These are phyloP conservation scores for Drosophila gunungcola DNA, from an alignment of 1,140 invertebrate species.

Conservation along the genomic window DNA sequence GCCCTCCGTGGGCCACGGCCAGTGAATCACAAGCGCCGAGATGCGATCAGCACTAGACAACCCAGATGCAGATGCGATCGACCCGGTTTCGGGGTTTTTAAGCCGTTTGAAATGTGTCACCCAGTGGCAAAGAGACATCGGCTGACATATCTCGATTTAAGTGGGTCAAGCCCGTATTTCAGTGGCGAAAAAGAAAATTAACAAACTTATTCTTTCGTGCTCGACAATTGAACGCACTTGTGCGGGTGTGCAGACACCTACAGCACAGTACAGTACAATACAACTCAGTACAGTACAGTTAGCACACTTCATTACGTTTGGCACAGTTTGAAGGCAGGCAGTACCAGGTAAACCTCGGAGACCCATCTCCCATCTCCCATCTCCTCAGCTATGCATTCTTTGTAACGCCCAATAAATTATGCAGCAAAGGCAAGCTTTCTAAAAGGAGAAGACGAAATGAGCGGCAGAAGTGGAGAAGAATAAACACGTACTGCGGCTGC, in stretches of 20 bases:
- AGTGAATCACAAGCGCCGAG: slow-evolving; percentile 47
- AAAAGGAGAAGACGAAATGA: slow-evolving; percentile 44
- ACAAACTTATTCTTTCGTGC: slow-evolving; percentile 20
- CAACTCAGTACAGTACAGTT: slow-evolving; percentile 17
- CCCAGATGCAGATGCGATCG: slow-evolving; percentile 22
- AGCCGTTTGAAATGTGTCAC: slow-evolving; percentile 37
- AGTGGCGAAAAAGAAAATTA: slow-evolving; percentile 30
- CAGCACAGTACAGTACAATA: too few relatives aligned
- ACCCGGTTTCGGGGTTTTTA: slow-evolving; percentile 5
- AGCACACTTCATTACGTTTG: slow-evolving; percentile 56
- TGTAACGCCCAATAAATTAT: slow-evolving; percentile 80
- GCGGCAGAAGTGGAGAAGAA: slow-evolving; percentile 4
- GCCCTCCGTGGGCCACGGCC: slow-evolving; percentile 5
- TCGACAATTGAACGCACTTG: slow-evolving; percentile 28
- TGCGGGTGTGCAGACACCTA: slow-evolving; percentile 30
- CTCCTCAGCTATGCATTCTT: slow-evolving; percentile 41
- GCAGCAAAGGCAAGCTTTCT: slow-evolving; percentile 69
- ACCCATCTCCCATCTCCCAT: too few relatives aligned
- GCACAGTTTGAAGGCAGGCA: slow-evolving; percentile 31
- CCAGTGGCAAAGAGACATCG: background rate
- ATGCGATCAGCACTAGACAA: slow-evolving; percentile 22
- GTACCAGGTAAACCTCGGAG: background rate
- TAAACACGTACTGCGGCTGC: slow-evolving; percentile 21
- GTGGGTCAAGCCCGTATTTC: slow-evolving; percentile 55
- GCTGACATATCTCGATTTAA: background rate